Base-by-base conservation (phyloP, 37 sponge, comb jelly and placozoan genomes). In the Ianthella basta region DNA sequence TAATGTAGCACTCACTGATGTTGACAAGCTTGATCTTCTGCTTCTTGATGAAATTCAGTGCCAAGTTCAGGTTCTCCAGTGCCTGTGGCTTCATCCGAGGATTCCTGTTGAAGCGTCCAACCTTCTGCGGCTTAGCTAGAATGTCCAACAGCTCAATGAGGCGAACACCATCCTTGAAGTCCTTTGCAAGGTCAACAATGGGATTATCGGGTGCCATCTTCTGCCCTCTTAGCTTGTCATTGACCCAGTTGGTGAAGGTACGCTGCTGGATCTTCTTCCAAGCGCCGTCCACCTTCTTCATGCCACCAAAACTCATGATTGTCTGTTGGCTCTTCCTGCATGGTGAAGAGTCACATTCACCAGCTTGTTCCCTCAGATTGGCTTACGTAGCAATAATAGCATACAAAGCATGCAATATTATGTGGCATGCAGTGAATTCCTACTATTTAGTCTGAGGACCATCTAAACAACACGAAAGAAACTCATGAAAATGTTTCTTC, bases 171-270 rank as follows among this genome's bases (percentile, higher is more conserved):
- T 98, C 97, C 37, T 86, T 73, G 53, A 98, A 83, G 65, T 96
- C 99, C 65, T 55, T 79, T 24, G 88, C 74, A 27, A 98, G 79
- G 79, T 88, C 88, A 6, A 82, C 63, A 2, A 98, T 80, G 59
- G 86, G 79, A 32, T 61, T 30, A 40, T 67, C 61, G n/a, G 80
- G 61, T 14, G 86, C 83, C 23, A 75, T 80, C 39, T 89, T 89
- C 24, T 87, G 67, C 0, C 86, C 88, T 12, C 89, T 82, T 70
- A 98, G 86, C 38, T 89, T 75, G 83, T 86, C 91, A 88, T 98
- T 98, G 59, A 92, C 83, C 95, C 97, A 98, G 68, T 91, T 91
- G 70, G 93, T 94, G 80, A 98, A 95, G 37, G 99, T 98, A 23
- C 63, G 83, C 73, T 96, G 84, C 79, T 98, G 99, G 21, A 94